Conservation (phyloP, 2,797 vertebrate genomes). For the Dromococcyx pavoninus region DNA sequence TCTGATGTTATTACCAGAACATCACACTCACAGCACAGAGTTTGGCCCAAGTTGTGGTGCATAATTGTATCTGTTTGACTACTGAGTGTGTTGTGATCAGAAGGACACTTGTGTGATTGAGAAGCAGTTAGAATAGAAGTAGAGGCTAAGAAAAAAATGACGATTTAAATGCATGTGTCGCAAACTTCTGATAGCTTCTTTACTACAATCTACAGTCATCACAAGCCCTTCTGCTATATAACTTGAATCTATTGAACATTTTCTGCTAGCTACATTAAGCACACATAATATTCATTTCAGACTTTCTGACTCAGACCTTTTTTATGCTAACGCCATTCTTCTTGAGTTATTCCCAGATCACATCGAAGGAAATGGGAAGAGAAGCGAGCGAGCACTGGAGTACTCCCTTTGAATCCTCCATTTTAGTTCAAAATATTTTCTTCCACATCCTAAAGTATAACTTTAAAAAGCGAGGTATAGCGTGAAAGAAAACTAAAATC, state of each 20-base stretch:
- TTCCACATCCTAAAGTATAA: background rate
- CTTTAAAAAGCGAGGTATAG: background rate
- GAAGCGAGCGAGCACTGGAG: background rate
- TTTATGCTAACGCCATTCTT: background rate
- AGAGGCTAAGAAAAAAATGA: background rate
- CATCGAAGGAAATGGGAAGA: conserved; percentile 3
- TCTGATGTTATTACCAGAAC: background rate
- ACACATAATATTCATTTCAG: background rate
- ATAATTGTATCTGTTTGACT: background rate
- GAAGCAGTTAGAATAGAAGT: background rate
- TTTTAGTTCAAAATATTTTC: background rate
- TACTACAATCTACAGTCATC: background rate
- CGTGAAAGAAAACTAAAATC: background rate
- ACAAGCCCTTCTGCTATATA: background rate
- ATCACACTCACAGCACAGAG: background rate
- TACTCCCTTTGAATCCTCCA: background rate
- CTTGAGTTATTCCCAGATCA: background rate
- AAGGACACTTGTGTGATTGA: background rate
- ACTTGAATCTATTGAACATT: background rate
- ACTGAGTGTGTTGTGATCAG: background rate
- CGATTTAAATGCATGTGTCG: background rate
- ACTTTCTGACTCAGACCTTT: background rate
- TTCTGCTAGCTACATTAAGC: background rate
- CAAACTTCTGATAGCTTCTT: background rate
- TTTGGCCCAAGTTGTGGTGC: background rate